These are phyloP conservation scores for Caloenas nicobarica DNA, from an alignment of 2,113 vertebrate species.

Conservation along the genomic window DNA sequence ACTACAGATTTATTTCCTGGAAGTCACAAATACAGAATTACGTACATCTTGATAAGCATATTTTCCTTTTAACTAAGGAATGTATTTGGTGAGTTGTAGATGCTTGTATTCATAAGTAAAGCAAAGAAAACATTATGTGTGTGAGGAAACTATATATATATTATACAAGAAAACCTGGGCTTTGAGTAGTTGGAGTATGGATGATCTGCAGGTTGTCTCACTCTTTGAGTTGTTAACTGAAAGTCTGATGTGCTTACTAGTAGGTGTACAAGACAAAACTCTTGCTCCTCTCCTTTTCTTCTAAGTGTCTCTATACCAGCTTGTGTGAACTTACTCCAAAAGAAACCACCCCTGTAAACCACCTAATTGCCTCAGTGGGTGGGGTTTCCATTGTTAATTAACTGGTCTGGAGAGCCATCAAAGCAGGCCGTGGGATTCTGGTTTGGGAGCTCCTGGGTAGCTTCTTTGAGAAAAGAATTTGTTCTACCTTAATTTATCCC, in stretches of 20 bases:
- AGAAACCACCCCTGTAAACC: neutral
- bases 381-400: neutral
- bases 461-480: neutral
- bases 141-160: neutral
- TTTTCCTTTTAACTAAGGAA: neutral
- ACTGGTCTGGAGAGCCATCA: neutral
- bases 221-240: neutral
- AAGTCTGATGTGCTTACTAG: neutral
- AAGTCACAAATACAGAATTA: neutral
- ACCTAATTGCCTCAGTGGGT: neutral
- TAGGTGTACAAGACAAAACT: neutral
- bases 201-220: neutral
- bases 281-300: neutral
- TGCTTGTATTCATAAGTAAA: neutral
- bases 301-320: neutral
- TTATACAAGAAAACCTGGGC: neutral
- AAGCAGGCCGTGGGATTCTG: neutral
- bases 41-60: neutral
- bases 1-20: neutral
- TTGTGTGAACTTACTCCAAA: neutral
- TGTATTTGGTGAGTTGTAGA: neutral
- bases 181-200: neutral
- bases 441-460: neutral
- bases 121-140: neutral
- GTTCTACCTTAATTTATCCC: neutral